Conservation (phyloP, 2,888 invertebrate species). For the Drosophila fungiperda region DNA sequence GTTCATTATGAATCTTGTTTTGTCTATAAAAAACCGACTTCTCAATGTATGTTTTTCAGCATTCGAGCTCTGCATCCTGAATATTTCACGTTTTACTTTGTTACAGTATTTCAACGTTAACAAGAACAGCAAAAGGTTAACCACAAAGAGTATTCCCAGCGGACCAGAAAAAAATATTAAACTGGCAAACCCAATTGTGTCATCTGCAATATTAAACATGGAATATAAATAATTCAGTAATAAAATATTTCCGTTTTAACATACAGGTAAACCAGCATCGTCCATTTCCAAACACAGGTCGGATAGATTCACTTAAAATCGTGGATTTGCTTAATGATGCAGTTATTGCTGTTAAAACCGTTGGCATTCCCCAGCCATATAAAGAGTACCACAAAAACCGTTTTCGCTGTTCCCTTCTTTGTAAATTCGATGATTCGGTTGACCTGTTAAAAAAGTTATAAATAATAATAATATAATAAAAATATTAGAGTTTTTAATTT, state of each 20-base stretch:
- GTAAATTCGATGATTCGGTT: constrained; percentile 70
- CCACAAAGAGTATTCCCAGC: constrained; percentile 87
- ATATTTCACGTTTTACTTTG: constrained; percentile 91
- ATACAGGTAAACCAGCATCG: constrained; percentile 88
- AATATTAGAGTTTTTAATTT: neutral
- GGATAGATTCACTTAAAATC: constrained; percentile 85
- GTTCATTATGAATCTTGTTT: constrained; percentile 90
- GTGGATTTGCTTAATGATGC: constrained; percentile 86
- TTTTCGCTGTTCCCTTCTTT: constrained; percentile 73
- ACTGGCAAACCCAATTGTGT: constrained; percentile 83
- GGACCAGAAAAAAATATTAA: constrained; percentile 89
- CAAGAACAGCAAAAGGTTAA: constrained; percentile 89
- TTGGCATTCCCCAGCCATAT: constrained; percentile 90
- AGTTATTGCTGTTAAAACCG: constrained; percentile 86
- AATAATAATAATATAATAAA: neutral
- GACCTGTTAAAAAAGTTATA: constrained; percentile 57
- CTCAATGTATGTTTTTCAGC: constrained; percentile 87
- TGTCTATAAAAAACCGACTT: constrained; percentile 88
- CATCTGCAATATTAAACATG: constrained; percentile 64
- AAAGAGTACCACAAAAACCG: constrained; percentile 89
- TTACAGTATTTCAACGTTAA: constrained; percentile 90
- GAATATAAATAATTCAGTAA: neutral
- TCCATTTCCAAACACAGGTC: constrained; percentile 87
- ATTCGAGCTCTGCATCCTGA: constrained; percentile 88
- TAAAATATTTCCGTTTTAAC: constrained; percentile 10